Percentiles rank a stretch among this genome's conserved stretches.
Conservation (phyloP, 2,888 invertebrate genomes). For the Hemithea aestivaria region DNA sequence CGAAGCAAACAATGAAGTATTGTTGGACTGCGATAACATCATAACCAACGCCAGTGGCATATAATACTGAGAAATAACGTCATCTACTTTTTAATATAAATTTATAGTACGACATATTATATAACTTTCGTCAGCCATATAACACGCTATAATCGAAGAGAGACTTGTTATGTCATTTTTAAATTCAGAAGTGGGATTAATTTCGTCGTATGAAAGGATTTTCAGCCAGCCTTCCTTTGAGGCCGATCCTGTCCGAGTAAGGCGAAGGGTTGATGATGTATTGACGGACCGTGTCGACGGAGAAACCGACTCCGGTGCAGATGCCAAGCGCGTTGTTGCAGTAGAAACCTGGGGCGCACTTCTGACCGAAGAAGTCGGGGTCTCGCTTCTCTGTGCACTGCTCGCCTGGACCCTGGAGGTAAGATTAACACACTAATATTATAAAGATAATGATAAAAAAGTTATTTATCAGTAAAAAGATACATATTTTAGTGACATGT, state of each 20-base stretch:
- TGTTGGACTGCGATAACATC: too few species aligned
- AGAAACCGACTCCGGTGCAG: conserved; percentile 51
- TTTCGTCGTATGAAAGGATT: conserved; percentile 16
- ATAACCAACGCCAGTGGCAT: too few species aligned
- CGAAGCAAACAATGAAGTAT: too few species aligned
- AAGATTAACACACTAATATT: background rate
- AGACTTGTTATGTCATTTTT: too few species aligned
- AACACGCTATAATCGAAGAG: too few species aligned
- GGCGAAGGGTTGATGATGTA: conserved; percentile 41
- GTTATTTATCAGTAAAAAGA: too few species aligned
- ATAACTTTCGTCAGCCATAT: too few species aligned
- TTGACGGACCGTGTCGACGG: conserved; percentile 41
- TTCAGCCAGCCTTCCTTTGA: conserved; percentile 11
- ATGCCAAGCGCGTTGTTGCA: conserved; percentile 51
- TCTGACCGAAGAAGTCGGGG: conserved; percentile 52
- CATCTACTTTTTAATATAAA: too few species aligned
- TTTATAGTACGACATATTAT: too few species aligned
- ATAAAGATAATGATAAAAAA: background rate
- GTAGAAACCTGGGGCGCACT: conserved; percentile 57
- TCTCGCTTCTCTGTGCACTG: conserved; percentile 61
- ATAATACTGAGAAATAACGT: too few species aligned
- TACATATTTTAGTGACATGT: too few species aligned
- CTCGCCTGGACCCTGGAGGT: conserved; percentile 53
- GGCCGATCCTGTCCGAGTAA: conserved; percentile 28
- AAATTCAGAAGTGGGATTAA: background rate